Percentiles rank a stretch among this genome's conserved stretches.
Evolutionary conservation across 2,888 invertebrate species (phyloP).

Genomic region (Dryococelus australis): DNA sequence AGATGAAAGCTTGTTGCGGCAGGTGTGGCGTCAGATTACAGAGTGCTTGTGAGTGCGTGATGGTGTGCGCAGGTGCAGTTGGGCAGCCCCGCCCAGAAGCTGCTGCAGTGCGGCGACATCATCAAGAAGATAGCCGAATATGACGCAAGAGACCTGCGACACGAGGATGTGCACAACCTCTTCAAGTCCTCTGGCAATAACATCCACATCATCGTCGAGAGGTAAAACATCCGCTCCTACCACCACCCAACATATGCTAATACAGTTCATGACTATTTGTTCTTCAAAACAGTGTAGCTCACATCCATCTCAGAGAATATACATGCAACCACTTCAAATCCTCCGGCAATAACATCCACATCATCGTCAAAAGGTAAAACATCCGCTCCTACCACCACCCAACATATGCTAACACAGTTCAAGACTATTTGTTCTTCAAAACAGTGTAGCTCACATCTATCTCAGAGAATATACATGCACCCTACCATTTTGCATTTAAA

Average conservation of each 20-base stretch:
- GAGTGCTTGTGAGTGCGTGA: too few relatives aligned
- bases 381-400: too few relatives aligned
- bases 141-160: slow-evolving; percentile 85
- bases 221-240: slow-evolving; percentile 60
- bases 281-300: too few relatives aligned
- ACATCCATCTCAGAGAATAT: slow-evolving; percentile 71
- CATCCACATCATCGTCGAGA: slow-evolving; percentile 82
- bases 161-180: slow-evolving; percentile 89
- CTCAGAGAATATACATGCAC: too few relatives aligned
- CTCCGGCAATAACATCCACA: slow-evolving; percentile 78
- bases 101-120: slow-evolving; percentile 87
- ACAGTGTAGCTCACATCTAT: too few relatives aligned
- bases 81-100: slow-evolving; percentile 84
- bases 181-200: slow-evolving; percentile 83
- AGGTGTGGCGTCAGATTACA: too few relatives aligned
- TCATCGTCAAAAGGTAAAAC: slow-evolving; percentile 82
- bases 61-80: slow-evolving; percentile 75
- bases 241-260: too few relatives aligned
- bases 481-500: too few relatives aligned
- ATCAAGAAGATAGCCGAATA: slow-evolving; percentile 90
- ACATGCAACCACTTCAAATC: slow-evolving; percentile 85
- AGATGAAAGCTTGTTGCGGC: too few relatives aligned
- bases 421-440: too few relatives aligned
- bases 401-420: too few relatives aligned
- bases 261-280: too few relatives aligned